Base-by-base conservation (phyloP, 2,888 invertebrate species). In the Meiosimyza decipiens region DNA sequence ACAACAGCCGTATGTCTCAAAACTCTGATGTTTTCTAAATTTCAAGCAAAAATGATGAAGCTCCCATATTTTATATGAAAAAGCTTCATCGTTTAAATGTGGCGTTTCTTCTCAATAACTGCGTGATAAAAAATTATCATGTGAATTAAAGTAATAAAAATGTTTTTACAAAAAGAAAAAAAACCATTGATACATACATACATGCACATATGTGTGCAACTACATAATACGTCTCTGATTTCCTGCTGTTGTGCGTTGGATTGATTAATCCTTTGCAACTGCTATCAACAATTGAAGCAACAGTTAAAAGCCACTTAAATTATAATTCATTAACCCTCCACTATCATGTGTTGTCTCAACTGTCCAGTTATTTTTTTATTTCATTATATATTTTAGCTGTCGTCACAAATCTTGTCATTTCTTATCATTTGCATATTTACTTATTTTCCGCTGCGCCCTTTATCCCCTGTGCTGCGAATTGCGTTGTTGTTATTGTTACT, bases 291-390 rank as follows among this genome's bases (percentile, higher is more conserved):
- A 28, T n/a, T 28, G 28, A 40, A 40, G 40, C 9, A 40, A 73
- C 77, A 77, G 75, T 79, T 75, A 52, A 75, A 77, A 69, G 71
- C 64, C 15, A 15, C 51, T 13, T 52, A 65, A 65, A 33, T 33
- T 65, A 63, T 2, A 11, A 65, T 50, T n/a, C 22, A 65, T 52
- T 12, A 65, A 78, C 49, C 50, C 65, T 52, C 52, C 60, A 71
- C 72, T 63, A 15, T 16, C 67, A 70, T 63, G 72, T 72, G 72
- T 72, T 62, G 65, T 66, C 69, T 71, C 40, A 40, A 40, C 69
- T 68, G 47, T 59, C 60, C 60, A 74, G 66, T 71, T 18, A 18
- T 70, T 66, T 72, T 7, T 40, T 52, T 59, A 6, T 47, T 50
- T 60, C 11, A 9, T 49, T 55, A 22, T 28, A 59, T 22, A 28